Conservation (phyloP, 2,797 vertebrate genomes). For the Coreius guichenoti region DNA sequence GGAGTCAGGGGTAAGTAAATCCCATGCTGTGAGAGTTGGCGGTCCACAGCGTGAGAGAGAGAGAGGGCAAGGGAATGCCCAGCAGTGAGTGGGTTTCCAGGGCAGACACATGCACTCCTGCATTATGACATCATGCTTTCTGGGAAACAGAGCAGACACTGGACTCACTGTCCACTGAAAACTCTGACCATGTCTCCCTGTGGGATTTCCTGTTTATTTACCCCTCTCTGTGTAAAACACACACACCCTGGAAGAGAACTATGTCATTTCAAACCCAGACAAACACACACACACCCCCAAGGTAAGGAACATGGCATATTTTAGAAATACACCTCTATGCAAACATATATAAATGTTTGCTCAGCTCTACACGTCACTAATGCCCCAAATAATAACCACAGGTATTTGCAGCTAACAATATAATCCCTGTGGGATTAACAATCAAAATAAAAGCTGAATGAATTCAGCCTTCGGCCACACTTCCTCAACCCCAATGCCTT, state of each 20-base stretch:
- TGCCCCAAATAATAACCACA: constrained; percentile 24
- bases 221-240: constrained; percentile 41
- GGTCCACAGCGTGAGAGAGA: background rate
- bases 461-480: background rate
- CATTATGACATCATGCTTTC: constrained; percentile 41
- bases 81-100: constrained; percentile 31
- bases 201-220: constrained; percentile 50
- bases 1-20: background rate
- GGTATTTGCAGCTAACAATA: constrained; percentile 35
- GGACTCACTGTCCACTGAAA: constrained; percentile 25
- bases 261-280: background rate
- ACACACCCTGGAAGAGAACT: constrained; percentile 35
- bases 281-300: background rate
- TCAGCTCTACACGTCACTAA: background rate
- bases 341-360: background rate
- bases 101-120: constrained; percentile 23
- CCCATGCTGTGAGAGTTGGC: background rate
- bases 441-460: constrained; percentile 7
- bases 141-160: constrained; percentile 34
- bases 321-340: background rate
- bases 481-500: background rate
- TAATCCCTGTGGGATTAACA: constrained; percentile 37
- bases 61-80: constrained; percentile 38
- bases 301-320: background rate
- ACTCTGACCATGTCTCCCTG: constrained; percentile 1